Evolutionary conservation across 2,113 vertebrate species (phyloP).

Genomic region (Megaleporinus macrocephalus): DNA sequence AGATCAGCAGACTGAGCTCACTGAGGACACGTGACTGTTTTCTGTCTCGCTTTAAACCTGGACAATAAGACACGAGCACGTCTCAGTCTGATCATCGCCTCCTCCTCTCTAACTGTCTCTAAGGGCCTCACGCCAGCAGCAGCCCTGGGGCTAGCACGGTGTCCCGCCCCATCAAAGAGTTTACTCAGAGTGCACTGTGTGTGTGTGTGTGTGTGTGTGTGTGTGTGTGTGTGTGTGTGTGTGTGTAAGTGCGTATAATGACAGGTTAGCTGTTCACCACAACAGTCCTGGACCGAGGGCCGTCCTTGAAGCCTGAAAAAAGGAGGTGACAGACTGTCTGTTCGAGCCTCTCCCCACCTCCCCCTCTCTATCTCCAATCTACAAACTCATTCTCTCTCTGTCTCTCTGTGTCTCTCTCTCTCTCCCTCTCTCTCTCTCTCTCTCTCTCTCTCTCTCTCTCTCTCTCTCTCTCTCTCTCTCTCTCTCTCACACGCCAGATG

Average conservation of each 20-base stretch:
- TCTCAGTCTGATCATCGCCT: slow-evolving; percentile 48
- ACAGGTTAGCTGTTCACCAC: slow-evolving; percentile 41
- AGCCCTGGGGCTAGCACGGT: background rate
- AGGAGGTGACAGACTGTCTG: slow-evolving; percentile 48
- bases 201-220: slow-evolving; percentile 12
- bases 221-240: slow-evolving; percentile 27
- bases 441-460: background rate
- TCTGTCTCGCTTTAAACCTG: background rate
- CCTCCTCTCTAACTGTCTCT: slow-evolving; percentile 49
- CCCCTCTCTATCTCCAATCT: background rate
- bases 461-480: slow-evolving; percentile 12
- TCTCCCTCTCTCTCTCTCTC: background rate
- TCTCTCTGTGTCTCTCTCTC: slow-evolving; percentile 17
- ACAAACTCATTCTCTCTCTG: slow-evolving; percentile 8
- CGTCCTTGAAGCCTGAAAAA: slow-evolving; percentile 5
- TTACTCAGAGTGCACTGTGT: slow-evolving; percentile 22
- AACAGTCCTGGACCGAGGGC: slow-evolving; percentile 3
- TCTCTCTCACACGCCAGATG: slow-evolving; percentile 64
- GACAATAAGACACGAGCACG: background rate
- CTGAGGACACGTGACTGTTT: rapidly evolving
- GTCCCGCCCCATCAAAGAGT: slow-evolving; percentile 33
- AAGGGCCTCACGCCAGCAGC: slow-evolving; percentile 25
- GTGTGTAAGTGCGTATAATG: slow-evolving; percentile 29
- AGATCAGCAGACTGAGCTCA: background rate
- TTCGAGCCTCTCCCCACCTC: background rate